A percentile compares a stretch with the other conserved stretches of the same genome.
Evolutionary conservation across 2,113 vertebrate genomes (phyloP).

Genomic region (Istiophorus platypterus): DNA sequence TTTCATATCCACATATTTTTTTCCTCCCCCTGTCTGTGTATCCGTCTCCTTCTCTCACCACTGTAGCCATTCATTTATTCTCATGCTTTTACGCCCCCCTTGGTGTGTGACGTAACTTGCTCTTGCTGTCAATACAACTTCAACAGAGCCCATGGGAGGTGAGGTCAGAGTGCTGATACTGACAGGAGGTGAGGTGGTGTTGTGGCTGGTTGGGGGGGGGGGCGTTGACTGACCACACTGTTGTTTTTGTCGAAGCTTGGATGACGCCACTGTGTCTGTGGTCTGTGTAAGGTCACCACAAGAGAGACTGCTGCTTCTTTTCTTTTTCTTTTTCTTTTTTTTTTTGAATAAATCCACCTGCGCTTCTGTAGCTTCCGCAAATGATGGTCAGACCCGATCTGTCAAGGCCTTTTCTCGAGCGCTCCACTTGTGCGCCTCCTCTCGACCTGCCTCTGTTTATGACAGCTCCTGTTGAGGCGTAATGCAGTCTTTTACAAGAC

Average conservation of each 20-base stretch:
- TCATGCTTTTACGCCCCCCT: conserved; percentile 18
- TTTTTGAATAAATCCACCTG: conserved; percentile 32
- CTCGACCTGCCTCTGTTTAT: conserved; percentile 49
- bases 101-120: conserved; percentile 41
- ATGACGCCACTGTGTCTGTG: conserved; percentile 52
- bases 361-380: background rate
- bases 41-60: background rate
- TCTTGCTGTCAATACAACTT: conserved; percentile 57
- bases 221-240: conserved; percentile 42
- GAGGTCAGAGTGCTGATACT: conserved; percentile 73
- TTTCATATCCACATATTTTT: background rate
- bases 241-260: conserved; percentile 39
- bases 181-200: conserved; percentile 69
- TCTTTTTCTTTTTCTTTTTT: conserved; percentile 10
- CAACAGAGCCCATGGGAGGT: conserved; percentile 55
- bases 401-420: background rate
- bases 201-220: conserved; percentile 25
- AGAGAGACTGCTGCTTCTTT: conserved; percentile 19
- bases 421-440: too few species aligned
- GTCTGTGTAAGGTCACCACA: conserved; percentile 47
- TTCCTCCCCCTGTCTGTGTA: conserved; percentile 3
- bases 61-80: conserved; percentile 16
- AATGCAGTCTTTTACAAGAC: conserved; percentile 65
- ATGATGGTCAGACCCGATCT: conserved; percentile 22
- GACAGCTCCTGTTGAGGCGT: conserved; percentile 43